A percentile compares a stretch with the other conserved stretches of the same genome.
phyloP scores from a whole-genome alignment of 2,797 vertebrate species.

The Steatocranus sp. region DNA sequence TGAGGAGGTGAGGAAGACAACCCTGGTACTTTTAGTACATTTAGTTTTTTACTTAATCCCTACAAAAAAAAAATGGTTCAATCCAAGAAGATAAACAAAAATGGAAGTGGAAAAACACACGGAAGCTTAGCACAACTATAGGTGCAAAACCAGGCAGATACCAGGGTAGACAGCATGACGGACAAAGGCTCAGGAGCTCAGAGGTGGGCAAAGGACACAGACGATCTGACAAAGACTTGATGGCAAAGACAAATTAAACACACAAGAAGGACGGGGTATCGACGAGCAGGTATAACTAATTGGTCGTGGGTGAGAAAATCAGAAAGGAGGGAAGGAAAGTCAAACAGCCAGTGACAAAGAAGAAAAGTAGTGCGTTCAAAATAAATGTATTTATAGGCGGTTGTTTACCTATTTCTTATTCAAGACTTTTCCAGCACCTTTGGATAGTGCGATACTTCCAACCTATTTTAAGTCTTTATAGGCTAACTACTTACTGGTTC shows the following conservation, averaged over 20 bases:
- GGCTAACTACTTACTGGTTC: not conserved
- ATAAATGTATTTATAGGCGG: not conserved
- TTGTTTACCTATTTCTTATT: not conserved
- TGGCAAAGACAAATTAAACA: not conserved
- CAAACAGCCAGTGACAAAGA: not conserved
- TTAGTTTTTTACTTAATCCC: not conserved
- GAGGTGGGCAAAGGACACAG: not conserved
- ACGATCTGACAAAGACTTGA: not conserved
- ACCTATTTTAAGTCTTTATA: not conserved
- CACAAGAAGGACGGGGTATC: too few relatives aligned
- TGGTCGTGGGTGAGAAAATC: not conserved
- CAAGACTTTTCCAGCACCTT: not conserved
- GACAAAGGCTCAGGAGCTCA: not conserved
- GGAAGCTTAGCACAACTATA: not conserved
- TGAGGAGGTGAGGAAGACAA: conserved; percentile 74
- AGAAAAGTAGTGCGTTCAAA: not conserved
- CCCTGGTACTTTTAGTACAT: not conserved
- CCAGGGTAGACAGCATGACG: not conserved
- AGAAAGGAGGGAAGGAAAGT: not conserved
- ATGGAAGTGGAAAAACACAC: not conserved
- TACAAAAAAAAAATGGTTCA: not conserved
- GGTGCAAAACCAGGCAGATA: not conserved
- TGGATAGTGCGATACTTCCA: not conserved
- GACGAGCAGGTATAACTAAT: not conserved
- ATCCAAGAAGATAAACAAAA: not conserved